A percentile compares a stretch with the other conserved stretches of the same genome.
Evolutionary conservation across 2,888 invertebrate species (phyloP).

Genomic region (Hypercompe scribonia): DNA sequence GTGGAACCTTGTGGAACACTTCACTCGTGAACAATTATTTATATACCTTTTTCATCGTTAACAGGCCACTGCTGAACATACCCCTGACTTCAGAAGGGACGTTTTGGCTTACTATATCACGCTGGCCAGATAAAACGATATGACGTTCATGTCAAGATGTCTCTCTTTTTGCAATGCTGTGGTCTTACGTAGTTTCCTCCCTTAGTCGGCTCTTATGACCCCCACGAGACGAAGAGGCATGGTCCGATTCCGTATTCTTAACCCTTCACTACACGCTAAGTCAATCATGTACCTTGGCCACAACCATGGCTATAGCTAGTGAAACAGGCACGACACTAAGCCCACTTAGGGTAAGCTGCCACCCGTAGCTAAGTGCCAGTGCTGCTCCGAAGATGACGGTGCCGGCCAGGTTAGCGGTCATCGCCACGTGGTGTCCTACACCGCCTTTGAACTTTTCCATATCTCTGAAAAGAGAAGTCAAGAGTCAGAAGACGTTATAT

Average conservation of each 20-base stretch:
- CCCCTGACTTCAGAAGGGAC: no score
- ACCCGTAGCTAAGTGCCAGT: conserved; percentile 91
- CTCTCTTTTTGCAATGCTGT: no score
- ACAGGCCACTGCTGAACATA: no score
- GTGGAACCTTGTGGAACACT: neutral
- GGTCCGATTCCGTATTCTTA: no score
- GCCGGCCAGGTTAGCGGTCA: conserved; percentile 90
- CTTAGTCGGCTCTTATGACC: no score
- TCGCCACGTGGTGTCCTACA: conserved; percentile 93
- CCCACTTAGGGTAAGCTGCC: conserved; percentile 93
- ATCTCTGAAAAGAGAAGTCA: conserved; percentile 82
- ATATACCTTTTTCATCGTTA: no score
- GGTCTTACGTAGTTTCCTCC: no score
- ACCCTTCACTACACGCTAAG: neutral
- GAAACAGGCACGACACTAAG: conserved; percentile 92
- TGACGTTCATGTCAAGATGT: no score
- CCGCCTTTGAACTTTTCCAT: conserved; percentile 92
- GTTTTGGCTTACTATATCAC: no score
- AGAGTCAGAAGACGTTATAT: neutral
- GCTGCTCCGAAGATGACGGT: conserved; percentile 89
- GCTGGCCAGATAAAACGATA: no score
- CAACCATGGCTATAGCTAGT: conserved; percentile 89
- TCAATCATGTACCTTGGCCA: conserved; percentile 87
- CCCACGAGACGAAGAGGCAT: no score
- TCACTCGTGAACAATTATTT: no score